Base-by-base conservation (phyloP, 1,140 invertebrate genomes). In the Liolophura sinensis region DNA sequence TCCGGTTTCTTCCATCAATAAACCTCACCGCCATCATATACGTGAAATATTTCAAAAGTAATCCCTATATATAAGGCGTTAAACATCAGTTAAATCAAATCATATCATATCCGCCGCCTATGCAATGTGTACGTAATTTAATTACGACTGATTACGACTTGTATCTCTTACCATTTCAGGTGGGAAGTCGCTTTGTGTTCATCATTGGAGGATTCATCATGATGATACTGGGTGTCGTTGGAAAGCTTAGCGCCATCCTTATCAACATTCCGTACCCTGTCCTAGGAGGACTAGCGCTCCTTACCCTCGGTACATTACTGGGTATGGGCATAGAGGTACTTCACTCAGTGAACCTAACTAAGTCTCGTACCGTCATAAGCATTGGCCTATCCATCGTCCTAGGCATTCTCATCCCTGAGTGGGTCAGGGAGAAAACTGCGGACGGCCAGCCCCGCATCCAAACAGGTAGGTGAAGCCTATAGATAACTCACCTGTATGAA, bases 351-450 rank as follows among this genome's bases (percentile, higher is more conserved):
- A 88, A 94, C 76, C 82, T 95, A 40, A 92, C 92, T 76, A 93
- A 91, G 16, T 88, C 92, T n/a, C 70, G 85, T 64, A 95, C 95
- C 85, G 83, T 95, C 4, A 94, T 94, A 78, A 92, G 95, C 62
- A 88, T 95, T 20, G 93, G 93, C 18, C 90, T 95, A 69, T 93
- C 92, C 12, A 87, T 95, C 49, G 93, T 95, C 79, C 92, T 94
- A 70, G 92, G 92, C 11, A 77, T 95, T 80, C 86, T 92, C 7
- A 78, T 94, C 49, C 92, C 92, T 1, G 88, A 90, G 68, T 94
- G 92, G 92, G 54, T 71, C 24, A 40, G 31, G 62, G 74, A 55
- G 57, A 61, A 18, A 85, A 92, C 81, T 40, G 86, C 89, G 1
- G 87, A 86, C 1, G 87, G 85, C 31, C 31, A 40, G 9, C 3